Conservation (phyloP, 2,113 vertebrate species). For the Nycticebus coucang region DNA sequence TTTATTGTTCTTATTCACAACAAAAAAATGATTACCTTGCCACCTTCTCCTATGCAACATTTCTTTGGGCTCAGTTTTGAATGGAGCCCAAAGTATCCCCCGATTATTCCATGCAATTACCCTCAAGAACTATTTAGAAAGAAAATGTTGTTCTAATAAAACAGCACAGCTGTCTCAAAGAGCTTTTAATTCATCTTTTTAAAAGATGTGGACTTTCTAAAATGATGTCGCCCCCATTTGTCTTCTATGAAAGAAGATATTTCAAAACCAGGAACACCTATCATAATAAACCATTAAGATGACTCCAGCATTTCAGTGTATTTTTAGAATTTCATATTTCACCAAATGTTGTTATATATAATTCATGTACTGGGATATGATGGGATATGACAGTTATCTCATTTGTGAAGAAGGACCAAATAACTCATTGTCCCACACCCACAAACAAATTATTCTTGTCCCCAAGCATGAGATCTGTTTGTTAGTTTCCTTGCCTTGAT, state of each 20-base stretch:
- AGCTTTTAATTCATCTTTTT: slow-evolving; percentile 79
- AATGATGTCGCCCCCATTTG: slow-evolving; percentile 78
- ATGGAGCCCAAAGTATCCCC: background rate
- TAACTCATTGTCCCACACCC: slow-evolving; percentile 68
- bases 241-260: slow-evolving; percentile 75
- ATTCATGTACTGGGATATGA: slow-evolving; percentile 73
- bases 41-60: background rate
- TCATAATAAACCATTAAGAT: slow-evolving; percentile 83
- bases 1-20: background rate
- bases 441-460: slow-evolving; percentile 77
- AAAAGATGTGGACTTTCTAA: slow-evolving; percentile 82
- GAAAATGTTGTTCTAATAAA: slow-evolving; percentile 76
- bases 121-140: slow-evolving; percentile 74
- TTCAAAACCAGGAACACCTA: slow-evolving; percentile 77
- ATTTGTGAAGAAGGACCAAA: slow-evolving; percentile 76
- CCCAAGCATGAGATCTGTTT: slow-evolving; percentile 58
- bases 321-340: slow-evolving; percentile 83
- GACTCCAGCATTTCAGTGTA: slow-evolving; percentile 75
- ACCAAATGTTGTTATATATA: slow-evolving; percentile 77
- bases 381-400: slow-evolving; percentile 71
- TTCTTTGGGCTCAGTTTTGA: slow-evolving; percentile 50
- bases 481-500: slow-evolving; percentile 73
- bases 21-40: background rate
- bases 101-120: slow-evolving; percentile 54
- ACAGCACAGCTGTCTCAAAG: slow-evolving; percentile 67